Conservation (phyloP, 53 echinoderm and acorn worm genomes). For the Pentamera pediparva region DNA sequence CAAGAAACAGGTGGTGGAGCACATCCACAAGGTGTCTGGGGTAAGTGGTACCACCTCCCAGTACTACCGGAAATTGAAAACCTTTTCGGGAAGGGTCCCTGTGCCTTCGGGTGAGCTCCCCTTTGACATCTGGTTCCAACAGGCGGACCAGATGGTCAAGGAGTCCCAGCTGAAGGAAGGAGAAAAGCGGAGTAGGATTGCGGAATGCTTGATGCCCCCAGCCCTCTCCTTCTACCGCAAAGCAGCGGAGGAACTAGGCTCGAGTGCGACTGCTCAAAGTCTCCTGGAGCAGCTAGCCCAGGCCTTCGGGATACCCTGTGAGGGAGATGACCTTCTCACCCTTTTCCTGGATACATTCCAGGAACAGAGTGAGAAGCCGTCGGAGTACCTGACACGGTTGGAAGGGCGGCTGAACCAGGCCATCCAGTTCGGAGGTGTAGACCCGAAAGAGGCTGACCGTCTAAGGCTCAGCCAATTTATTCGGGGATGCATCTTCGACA, state of each 20-base stretch:
- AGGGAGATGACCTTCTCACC: constrained; percentile 43
- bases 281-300: constrained; percentile 19
- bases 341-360: constrained; percentile 43
- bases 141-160: constrained; percentile 33
- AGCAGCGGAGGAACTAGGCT: constrained; percentile 22
- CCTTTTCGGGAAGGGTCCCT: constrained; percentile 49
- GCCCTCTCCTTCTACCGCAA: constrained; percentile 16
- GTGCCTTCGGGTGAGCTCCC: constrained; percentile 25
- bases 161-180: constrained; percentile 18
- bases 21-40: not conserved
- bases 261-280: not conserved
- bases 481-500: constrained; percentile 33
- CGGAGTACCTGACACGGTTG: constrained; percentile 19
- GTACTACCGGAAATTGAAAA: constrained; percentile 25
- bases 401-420: constrained; percentile 33
- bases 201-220: constrained; percentile 42
- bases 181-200: constrained; percentile 28
- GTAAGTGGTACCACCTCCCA: not conserved
- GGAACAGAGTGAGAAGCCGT: constrained; percentile 6
- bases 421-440: constrained; percentile 18
- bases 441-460: constrained; percentile 16
- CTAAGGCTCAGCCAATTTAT: constrained; percentile 30
- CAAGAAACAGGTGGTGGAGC: not conserved
- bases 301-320: constrained; percentile 34
- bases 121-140: not conserved